Evolutionary conservation across 2,888 invertebrate genomes (phyloP).

Genomic region (Dryocosmus kuriphilus): DNA sequence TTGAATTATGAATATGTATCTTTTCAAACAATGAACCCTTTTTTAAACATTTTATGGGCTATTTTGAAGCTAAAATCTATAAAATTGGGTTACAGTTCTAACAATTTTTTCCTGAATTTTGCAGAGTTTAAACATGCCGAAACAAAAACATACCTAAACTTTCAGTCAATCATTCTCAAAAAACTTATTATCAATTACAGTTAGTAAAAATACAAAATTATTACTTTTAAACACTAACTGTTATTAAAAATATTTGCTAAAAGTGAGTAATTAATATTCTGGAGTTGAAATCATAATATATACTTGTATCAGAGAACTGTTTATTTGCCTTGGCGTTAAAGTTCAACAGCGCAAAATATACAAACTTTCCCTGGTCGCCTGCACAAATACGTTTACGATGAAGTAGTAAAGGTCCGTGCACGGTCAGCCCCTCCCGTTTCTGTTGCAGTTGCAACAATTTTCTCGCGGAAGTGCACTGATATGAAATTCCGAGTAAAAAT

Average conservation of each 20-base stretch:
- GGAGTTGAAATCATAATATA: neutral
- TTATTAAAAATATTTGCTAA: neutral
- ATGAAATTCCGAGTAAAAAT: constrained; percentile 25
- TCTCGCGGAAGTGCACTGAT: constrained; percentile 28
- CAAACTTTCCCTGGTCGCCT: neutral
- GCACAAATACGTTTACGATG: constrained; percentile 4
- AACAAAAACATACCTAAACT: no score
- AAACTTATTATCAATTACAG: no score
- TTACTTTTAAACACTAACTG: neutral
- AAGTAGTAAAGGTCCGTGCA: constrained; percentile 27
- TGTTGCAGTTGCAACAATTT: constrained; percentile 9
- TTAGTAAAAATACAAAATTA: no score
- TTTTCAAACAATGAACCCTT: no score
- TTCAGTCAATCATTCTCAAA: no score
- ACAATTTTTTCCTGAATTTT: no score
- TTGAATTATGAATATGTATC: no score
- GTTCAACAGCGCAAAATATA: neutral
- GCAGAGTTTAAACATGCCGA: no score
- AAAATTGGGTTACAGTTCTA: no score
- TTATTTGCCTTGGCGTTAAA: neutral
- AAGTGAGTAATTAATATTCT: neutral
- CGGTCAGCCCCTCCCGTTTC: constrained; percentile 22
- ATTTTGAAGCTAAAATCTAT: no score
- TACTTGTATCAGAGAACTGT: neutral
- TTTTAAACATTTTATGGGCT: no score